Base-by-base conservation (phyloP, 2,888 invertebrate genomes). In the Agrotis segetum region DNA sequence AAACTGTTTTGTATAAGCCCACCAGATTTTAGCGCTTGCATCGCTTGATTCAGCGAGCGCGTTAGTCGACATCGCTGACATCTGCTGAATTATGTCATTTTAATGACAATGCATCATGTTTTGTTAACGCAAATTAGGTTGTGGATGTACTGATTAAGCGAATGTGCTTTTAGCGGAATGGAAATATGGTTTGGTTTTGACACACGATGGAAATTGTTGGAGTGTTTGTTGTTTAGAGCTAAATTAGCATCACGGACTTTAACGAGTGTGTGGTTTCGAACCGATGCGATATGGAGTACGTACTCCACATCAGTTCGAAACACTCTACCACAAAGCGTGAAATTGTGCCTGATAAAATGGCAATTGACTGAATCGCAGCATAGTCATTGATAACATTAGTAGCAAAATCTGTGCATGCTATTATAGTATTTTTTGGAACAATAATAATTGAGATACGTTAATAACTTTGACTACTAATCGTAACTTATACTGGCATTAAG, bases 81-180 rank as follows among this genome's bases (percentile, higher is more conserved):
- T 78, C 81, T 72, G 67, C 78, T 77, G 72, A 83, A 83, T 84
- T 73, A 84, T 84, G 63, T 71, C 71, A 77, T 82, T 83, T 72
- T 82, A 82, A 82, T 76, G 82, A 82, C 76, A 84, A 82, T 84
- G 82, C 76, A 68, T 67, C 71, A 79, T 82, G 82, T 76, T 82
- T 74, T 69, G 77, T 53, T 77, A 62, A 65, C 73, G 70, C 67
- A 53, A 82, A 78, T 84, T 75, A 68, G 74, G 76, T 84, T 71
- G 55, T 72, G 68, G 63, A 71, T 66, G 69, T 50, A 58, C 66
- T 66, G 58, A 71, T 77, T 82, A 79, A 71, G 68, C 69, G 60
- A 59, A 70, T 72, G 66, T 67, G 78, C 66, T 62, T 72, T 79
- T 62, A 66, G 50, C 13, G 44, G 29, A 67, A 81, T 67, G 64